Conservation (phyloP, 2,888 invertebrate genomes). For the Anarsia innoxiella region DNA sequence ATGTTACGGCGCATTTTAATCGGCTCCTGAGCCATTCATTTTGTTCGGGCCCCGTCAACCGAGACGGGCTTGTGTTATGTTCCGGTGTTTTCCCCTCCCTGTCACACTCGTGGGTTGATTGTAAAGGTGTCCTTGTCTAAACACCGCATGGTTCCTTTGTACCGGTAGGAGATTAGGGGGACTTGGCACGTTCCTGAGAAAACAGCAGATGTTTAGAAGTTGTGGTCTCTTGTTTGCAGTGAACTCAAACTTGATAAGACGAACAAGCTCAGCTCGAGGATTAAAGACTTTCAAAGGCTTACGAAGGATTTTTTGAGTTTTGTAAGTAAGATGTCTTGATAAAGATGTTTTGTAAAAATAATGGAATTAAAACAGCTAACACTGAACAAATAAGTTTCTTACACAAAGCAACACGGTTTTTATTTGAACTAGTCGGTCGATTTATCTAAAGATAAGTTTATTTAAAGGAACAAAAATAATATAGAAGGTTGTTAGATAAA, state of each 20-base stretch:
- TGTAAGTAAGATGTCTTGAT: conserved; percentile 8
- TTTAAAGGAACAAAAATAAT: conserved; percentile 17
- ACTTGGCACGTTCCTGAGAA: conserved; percentile 70
- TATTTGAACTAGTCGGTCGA: background rate
- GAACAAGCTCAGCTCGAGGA: conserved; percentile 28
- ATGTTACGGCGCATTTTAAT: conserved; percentile 63
- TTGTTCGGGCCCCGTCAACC: conserved; percentile 68
- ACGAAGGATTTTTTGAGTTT: conserved; percentile 20
- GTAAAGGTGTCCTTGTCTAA: conserved; percentile 33
- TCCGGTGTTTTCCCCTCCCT: conserved; percentile 45
- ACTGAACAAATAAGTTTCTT: conserved; percentile 6
- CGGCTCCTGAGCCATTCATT: conserved; percentile 62
- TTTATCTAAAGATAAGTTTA: background rate
- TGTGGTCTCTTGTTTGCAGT: conserved; percentile 43
- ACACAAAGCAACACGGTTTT: background rate
- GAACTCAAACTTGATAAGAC: conserved; percentile 45
- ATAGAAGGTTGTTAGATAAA: conserved; percentile 18
- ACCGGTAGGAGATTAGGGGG: conserved; percentile 61
- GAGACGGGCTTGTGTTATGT: conserved; percentile 66
- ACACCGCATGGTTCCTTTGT: conserved; percentile 57
- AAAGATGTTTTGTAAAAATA: conserved; percentile 6
- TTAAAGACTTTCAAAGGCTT: conserved; percentile 34
- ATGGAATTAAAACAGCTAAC: too few relatives aligned
- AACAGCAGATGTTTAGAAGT: conserved; percentile 67
- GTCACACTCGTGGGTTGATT: conserved; percentile 23